phyloP scores from a whole-genome alignment of 2,888 invertebrate genomes.

The Tricholauxania praeusta region DNA sequence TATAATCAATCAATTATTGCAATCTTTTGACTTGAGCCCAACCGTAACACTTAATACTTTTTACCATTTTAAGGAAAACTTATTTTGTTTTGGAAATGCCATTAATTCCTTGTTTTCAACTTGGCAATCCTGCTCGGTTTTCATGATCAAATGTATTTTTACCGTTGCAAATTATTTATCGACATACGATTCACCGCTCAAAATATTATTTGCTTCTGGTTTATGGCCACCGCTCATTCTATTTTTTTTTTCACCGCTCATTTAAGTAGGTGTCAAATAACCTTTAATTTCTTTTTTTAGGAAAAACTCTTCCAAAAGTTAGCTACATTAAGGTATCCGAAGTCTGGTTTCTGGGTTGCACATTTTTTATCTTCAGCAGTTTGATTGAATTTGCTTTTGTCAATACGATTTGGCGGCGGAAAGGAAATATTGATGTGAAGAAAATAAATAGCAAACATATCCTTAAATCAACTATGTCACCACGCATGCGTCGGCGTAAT shows the following conservation, averaged over 20 bases:
- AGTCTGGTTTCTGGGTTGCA: slow-evolving; percentile 90
- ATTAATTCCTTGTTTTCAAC: too few species aligned
- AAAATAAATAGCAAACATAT: slow-evolving; percentile 82
- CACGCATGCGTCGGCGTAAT: slow-evolving; percentile 79
- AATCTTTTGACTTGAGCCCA: too few species aligned
- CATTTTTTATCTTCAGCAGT: slow-evolving; percentile 86
- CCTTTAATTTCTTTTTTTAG: slow-evolving; percentile 38
- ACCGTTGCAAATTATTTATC: too few species aligned
- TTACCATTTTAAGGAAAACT: too few species aligned
- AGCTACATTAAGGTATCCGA: slow-evolving; percentile 92
- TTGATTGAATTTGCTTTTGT: slow-evolving; percentile 91
- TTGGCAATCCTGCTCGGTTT: too few species aligned
- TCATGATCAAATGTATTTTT: too few species aligned
- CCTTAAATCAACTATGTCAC: slow-evolving; percentile 84
- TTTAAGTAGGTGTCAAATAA: neutral
- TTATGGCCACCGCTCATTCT: neutral
- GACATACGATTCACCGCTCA: neutral
- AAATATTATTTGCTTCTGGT: neutral
- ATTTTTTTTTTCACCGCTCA: neutral
- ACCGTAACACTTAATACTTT: too few species aligned
- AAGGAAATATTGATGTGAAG: slow-evolving; percentile 69
- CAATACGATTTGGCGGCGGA: slow-evolving; percentile 88
- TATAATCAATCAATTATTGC: too few species aligned
- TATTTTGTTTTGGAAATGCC: too few species aligned
- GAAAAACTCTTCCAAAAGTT: slow-evolving; percentile 87